Percentiles rank a stretch among this genome's conserved stretches.
phyloP scores from a whole-genome alignment of 2,113 vertebrate genomes.

The Struthio camelus region DNA sequence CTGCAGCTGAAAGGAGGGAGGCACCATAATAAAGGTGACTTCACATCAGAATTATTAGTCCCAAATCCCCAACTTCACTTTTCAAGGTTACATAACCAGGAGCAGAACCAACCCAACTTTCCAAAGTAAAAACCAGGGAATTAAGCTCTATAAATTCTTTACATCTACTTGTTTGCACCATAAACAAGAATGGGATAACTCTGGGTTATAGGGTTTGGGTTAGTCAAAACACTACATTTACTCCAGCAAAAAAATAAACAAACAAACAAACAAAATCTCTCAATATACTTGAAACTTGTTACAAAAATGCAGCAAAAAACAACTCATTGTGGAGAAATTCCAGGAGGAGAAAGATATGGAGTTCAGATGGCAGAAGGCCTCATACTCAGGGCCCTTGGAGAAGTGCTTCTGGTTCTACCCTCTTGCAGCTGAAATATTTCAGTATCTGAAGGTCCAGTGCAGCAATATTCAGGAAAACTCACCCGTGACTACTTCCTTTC shows the following conservation, averaged over 20 bases:
- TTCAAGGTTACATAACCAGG: not conserved
- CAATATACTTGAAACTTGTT: not conserved
- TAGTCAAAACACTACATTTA: not conserved
- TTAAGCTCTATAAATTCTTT: not conserved
- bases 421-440: not conserved
- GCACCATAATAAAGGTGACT: not conserved
- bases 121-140: not conserved
- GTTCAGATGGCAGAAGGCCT: not conserved
- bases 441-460: not conserved
- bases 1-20: not conserved
- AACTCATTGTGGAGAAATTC: not conserved
- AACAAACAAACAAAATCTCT: too few relatives aligned
- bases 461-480: not conserved
- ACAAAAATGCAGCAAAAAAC: not conserved
- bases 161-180: rapidly evolving
- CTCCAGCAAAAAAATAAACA: not conserved
- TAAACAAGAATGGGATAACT: not conserved
- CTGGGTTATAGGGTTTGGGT: not conserved
- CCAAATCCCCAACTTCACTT: not conserved
- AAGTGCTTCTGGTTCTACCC: not conserved
- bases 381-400: not conserved
- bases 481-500: not conserved
- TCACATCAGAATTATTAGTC: not conserved
- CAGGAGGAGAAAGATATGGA: not conserved
- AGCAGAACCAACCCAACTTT: not conserved